Evolutionary conservation across 2,797 vertebrate genomes (phyloP).

Genomic region (Pipistrellus nathusii): DNA sequence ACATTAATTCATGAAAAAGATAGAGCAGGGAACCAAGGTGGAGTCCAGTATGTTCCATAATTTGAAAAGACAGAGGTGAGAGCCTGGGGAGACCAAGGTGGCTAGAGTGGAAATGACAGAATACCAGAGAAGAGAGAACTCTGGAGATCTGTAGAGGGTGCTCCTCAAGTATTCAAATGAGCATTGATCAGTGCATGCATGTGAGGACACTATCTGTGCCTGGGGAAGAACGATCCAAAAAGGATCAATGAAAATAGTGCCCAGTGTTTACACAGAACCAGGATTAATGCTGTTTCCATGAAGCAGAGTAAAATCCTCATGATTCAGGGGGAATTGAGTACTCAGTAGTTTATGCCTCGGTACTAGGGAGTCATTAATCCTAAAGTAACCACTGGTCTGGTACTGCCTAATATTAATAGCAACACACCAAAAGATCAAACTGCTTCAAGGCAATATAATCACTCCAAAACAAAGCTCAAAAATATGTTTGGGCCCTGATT

Average conservation of each 20-base stretch:
- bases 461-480: slow-evolving; percentile 32
- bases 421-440: background rate
- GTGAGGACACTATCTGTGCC: background rate
- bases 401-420: background rate
- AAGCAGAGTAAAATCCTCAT: background rate
- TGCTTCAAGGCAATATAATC: background rate
- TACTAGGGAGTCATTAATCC: background rate
- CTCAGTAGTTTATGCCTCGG: background rate
- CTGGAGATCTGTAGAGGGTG: background rate
- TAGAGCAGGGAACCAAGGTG: background rate
- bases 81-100: background rate
- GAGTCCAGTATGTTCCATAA: background rate
- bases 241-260: background rate
- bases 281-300: background rate
- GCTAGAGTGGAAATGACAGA: background rate
- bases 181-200: background rate
- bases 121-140: background rate
- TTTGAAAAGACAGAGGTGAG: background rate
- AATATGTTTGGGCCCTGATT: too few relatives aligned
- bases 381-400: background rate
- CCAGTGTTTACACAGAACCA: background rate
- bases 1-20: background rate
- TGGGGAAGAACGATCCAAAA: background rate
- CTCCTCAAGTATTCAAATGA: background rate
- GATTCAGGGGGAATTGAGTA: background rate